Base-by-base conservation (phyloP, 2,888 invertebrate species). In the Stenichneumon culpator region DNA sequence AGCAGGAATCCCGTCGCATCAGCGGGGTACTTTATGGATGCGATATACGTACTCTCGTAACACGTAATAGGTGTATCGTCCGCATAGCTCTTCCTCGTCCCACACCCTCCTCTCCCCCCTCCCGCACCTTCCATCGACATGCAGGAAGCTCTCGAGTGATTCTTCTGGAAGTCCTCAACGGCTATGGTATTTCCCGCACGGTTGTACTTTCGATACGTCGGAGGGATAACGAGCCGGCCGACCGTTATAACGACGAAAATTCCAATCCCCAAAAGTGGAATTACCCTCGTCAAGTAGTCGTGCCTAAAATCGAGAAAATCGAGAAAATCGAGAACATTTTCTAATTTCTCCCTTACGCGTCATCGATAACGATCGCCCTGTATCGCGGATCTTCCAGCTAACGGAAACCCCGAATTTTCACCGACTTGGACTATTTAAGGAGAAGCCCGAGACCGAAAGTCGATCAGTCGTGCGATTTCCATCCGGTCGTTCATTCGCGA, bases 61-160 rank as follows among this genome's bases (percentile, higher is more conserved):
- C 28, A 81, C 84, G 78, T 81, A 81, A 84, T 22, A 47, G 28
- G 19, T 54, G 44, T 50, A 22, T 28, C 69, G 67, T 74, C 60
- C 54, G 63, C 16, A 19, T 28, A 25, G 72, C 11, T 50, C 84
- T 80, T 84, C 79, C 75, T 80, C 80, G 22, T 72, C 72, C 14
- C 32, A 22, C 3, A 22, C 36, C 69, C 36, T 39, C 32, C 47
- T 14, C 75, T 32, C 57, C 65, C 32, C 57, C 39, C 39, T 39
- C 11, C 11, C 5, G 7, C 36, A 6, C 28, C 28, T 28, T 5
- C 11, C 44, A 11, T 44, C 44, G 44, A 67, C 70, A 22, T 60
- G 63, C 81, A 81, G 84, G 84, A 84, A 84, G 78, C 73, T 16
- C 16, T 47, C 44, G 60, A 54, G 75, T 77, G 44, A 84, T 68